Evolutionary conservation across 2,113 vertebrate genomes (phyloP).

Genomic region (Myanophis thanlyinensis): DNA sequence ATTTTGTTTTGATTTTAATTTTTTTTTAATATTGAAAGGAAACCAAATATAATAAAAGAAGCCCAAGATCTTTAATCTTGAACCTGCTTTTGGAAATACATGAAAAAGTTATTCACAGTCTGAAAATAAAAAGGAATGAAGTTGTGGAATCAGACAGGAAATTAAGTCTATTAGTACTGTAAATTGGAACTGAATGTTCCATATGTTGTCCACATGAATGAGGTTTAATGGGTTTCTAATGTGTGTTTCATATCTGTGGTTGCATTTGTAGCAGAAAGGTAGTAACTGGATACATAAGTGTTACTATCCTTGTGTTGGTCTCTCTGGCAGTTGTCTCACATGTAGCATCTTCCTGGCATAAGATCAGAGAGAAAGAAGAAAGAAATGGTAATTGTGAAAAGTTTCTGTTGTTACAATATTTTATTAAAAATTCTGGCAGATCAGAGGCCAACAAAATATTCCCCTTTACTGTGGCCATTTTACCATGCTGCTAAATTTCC

Average conservation of each 20-base stretch:
- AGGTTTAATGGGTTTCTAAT: neutral
- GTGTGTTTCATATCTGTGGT: neutral
- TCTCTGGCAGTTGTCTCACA: neutral
- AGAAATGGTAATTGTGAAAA: neutral
- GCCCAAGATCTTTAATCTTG: neutral
- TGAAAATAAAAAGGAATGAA: conserved; percentile 37
- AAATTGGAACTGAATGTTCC: conserved; percentile 12
- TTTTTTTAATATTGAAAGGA: conserved; percentile 11
- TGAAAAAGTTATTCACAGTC: conserved; percentile 34
- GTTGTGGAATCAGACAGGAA: conserved; percentile 46
- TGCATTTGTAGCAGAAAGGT: neutral
- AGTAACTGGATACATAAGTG: neutral
- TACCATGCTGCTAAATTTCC: neutral
- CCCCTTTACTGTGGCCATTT: neutral
- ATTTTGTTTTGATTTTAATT: conserved; percentile 33
- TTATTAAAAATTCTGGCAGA: neutral
- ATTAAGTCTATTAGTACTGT: conserved; percentile 12
- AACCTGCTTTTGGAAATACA: conserved; percentile 35
- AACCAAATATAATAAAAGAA: neutral
- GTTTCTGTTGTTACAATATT: neutral
- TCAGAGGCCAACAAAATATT: neutral
- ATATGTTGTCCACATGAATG: conserved; percentile 26
- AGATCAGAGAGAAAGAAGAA: neutral
- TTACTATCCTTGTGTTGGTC: neutral
- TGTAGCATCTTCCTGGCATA: neutral